phyloP scores from a whole-genome alignment of 2,113 vertebrate genomes.

The Emydocephalus ijimae region DNA sequence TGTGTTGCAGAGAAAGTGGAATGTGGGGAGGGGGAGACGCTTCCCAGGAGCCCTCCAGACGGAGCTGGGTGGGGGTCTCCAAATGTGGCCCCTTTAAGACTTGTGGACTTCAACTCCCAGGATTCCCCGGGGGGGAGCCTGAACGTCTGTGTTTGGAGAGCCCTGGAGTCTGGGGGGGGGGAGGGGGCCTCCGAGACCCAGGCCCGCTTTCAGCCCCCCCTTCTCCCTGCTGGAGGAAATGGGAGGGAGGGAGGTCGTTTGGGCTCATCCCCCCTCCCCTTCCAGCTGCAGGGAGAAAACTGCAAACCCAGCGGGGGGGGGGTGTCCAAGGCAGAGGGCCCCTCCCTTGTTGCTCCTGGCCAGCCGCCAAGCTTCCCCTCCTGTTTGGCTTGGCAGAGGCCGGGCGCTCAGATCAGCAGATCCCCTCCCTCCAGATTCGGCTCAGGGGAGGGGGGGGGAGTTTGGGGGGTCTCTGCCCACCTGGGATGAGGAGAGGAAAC shows the following conservation, averaged over 20 bases:
- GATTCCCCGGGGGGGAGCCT: not conserved
- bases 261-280: not conserved
- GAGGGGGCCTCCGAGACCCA: not conserved
- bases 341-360: not conserved
- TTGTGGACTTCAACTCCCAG: too few relatives aligned
- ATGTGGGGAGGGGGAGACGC: not conserved
- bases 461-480: not conserved
- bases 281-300: not conserved
- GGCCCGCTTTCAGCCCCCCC: not conserved
- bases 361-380: not conserved
- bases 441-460: too few relatives aligned
- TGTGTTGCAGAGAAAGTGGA: not conserved
- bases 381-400: conserved; percentile 9
- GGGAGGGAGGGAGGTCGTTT: not conserved
- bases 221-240: too few relatives aligned
- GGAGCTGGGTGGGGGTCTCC: not conserved
- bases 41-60: not conserved
- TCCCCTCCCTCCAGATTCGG: too few relatives aligned
- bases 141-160: not conserved
- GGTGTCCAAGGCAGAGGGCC: not conserved
- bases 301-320: conserved; percentile 4
- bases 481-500: not conserved
- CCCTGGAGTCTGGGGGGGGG: not conserved
- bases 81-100: not conserved
- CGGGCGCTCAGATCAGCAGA: not conserved